A percentile compares a stretch with the other conserved stretches of the same genome.
phyloP scores from a whole-genome alignment of 2,797 vertebrate genomes.

The Phataginus tricuspis region DNA sequence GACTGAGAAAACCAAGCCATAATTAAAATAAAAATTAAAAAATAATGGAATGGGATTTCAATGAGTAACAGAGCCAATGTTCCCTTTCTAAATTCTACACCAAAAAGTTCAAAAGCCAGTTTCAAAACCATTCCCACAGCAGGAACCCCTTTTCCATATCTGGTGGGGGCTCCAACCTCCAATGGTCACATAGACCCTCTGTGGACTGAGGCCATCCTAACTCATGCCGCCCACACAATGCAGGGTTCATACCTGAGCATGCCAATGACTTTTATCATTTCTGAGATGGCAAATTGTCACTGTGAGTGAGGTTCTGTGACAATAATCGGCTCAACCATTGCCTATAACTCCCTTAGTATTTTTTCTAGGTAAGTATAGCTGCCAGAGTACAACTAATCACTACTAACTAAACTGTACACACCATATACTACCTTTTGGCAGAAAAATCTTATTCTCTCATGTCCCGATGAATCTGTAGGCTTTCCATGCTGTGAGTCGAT shows the following conservation, averaged over 20 bases:
- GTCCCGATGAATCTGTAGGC: not conserved
- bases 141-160: not conserved
- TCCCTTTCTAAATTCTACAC: conserved; percentile 41
- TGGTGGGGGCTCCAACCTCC: not conserved
- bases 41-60: conserved; percentile 28
- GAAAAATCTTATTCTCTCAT: not conserved
- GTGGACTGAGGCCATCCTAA: not conserved
- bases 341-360: not conserved
- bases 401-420: not conserved
- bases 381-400: not conserved
- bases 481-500: not conserved
- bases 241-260: not conserved
- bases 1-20: not conserved
- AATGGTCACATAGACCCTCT: no score
- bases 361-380: not conserved
- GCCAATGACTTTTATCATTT: not conserved
- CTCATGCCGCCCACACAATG: not conserved
- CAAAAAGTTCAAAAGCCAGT: not conserved
- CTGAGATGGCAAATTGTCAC: not conserved
- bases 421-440: not conserved
- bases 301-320: not conserved
- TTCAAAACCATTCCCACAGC: not conserved
- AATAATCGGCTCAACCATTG: not conserved
- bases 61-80: not conserved
- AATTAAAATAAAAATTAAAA: conserved; percentile 35